These are phyloP conservation scores for Druon quercuslanigerum DNA, from an alignment of 1,140 invertebrate genomes.

Conservation along the genomic window DNA sequence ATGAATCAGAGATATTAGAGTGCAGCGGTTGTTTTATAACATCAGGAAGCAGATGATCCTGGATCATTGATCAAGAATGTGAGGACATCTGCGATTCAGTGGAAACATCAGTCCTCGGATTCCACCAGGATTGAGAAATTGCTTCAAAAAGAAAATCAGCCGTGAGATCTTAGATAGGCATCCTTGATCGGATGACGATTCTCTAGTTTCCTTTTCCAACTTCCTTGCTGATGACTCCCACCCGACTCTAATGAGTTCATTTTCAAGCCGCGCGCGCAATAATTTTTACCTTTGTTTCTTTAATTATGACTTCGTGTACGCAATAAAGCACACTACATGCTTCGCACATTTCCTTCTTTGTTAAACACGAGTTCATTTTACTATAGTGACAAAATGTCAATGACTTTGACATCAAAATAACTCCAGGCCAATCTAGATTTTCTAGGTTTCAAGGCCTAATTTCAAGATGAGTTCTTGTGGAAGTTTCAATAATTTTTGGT, in stretches of 20 bases:
- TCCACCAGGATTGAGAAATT: slow-evolving; percentile 55
- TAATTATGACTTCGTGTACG: slow-evolving; percentile 51
- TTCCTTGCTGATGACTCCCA: slow-evolving; percentile 39
- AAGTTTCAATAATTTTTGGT: no score
- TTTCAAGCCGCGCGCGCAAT: slow-evolving; percentile 37
- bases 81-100: slow-evolving; percentile 54
- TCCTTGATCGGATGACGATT: slow-evolving; percentile 46
- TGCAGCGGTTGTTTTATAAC: not conserved
- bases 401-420: not conserved
- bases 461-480: no score
- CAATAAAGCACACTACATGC: slow-evolving; percentile 35
- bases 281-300: slow-evolving; percentile 44
- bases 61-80: slow-evolving; percentile 67
- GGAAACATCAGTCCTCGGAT: slow-evolving; percentile 59
- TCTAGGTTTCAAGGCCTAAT: not conserved
- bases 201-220: slow-evolving; percentile 20
- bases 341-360: slow-evolving; percentile 2
- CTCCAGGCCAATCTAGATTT: not conserved
- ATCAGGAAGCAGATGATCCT: slow-evolving; percentile 44
- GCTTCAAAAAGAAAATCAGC: slow-evolving; percentile 17
- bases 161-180: slow-evolving; percentile 40
- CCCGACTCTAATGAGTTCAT: slow-evolving; percentile 50
- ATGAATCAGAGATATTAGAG: no score
- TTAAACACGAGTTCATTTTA: not conserved
- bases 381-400: no score